These are phyloP conservation scores for Colaptes auratus DNA, from an alignment of 2,113 vertebrate species.

Conservation along the genomic window DNA sequence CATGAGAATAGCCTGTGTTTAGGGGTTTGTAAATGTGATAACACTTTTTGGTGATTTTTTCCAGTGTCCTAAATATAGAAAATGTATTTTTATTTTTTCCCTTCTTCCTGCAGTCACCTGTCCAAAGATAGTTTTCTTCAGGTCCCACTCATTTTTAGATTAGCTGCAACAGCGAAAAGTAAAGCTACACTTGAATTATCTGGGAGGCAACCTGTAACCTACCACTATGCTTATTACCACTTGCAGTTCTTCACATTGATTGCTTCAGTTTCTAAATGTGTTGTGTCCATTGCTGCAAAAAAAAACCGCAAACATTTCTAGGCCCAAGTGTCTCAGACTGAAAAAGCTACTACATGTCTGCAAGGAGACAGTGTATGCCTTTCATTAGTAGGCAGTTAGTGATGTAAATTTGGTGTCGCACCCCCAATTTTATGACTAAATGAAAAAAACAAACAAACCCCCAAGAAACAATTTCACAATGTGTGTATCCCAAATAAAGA, in stretches of 20 bases:
- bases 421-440: not conserved
- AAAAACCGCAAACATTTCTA: not conserved
- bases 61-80: not conserved
- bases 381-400: not conserved
- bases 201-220: accelerated
- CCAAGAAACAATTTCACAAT: not conserved
- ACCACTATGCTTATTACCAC: not conserved
- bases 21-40: not conserved
- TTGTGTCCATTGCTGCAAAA: not conserved
- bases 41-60: not conserved
- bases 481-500: not conserved
- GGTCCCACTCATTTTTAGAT: not conserved
- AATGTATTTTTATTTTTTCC: not conserved
- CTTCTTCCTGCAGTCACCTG: not conserved
- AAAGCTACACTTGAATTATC: not conserved
- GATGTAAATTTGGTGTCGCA: accelerated
- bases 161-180: not conserved
- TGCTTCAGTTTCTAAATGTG: not conserved
- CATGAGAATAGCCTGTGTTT: not conserved
- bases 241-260: not conserved
- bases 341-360: not conserved
- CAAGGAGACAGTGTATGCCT: not conserved
- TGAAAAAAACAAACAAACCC: not conserved
- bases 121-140: not conserved
- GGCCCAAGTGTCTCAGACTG: not conserved